Base-by-base conservation (phyloP, 2,113 vertebrate species). In the Poeciliopsis prolifica region DNA sequence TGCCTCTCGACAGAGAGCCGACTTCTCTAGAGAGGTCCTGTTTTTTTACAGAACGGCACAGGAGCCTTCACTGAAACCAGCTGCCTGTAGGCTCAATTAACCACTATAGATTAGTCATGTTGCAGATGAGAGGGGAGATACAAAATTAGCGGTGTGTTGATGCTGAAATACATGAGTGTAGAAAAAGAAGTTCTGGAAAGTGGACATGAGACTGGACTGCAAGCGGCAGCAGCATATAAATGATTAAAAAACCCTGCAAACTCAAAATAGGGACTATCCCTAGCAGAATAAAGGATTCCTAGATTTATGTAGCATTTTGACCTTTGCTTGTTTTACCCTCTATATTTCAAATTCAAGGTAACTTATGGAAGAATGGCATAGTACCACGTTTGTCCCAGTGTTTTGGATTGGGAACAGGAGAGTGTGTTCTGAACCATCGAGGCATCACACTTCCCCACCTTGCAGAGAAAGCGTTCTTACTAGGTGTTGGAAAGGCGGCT, bases 21-120 rank as follows among this genome's bases (percentile, higher is more conserved):
- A 65, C 74, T 86, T 83, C 88, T 90, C 87, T 72, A 61, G 72
- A 88, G 87, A 87, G 85, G 75, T 79, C 68, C 81, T 74, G 61
- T 63, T 80, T 84, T 80, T 84, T 91, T 76, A 75, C 83, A 85
- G 85, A 84, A 87, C 88, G 85, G 72, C 82, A 85, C 83, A 88
- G 78, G 84, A 85, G 85, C 79, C 80, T 79, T 90, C 84, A 86
- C 78, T 83, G 81, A 92, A 90, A 89, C 80, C 79, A 90, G 88
- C 88, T 89, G 92, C 90, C 87, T 84, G 70, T 90, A 90, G 93
- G 91, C 89, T 92, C 88, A 91, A 89, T 94, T 92, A 94, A 80
- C 80, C 79, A 75, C 83, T 75, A 85, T 87, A 89, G 89, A 93
- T 90, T 91, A 85, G 72, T 86, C 90, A 86, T 89, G 88, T 92